phyloP scores from a whole-genome alignment of 2,113 vertebrate genomes.

The Melanerpes formicivorus region DNA sequence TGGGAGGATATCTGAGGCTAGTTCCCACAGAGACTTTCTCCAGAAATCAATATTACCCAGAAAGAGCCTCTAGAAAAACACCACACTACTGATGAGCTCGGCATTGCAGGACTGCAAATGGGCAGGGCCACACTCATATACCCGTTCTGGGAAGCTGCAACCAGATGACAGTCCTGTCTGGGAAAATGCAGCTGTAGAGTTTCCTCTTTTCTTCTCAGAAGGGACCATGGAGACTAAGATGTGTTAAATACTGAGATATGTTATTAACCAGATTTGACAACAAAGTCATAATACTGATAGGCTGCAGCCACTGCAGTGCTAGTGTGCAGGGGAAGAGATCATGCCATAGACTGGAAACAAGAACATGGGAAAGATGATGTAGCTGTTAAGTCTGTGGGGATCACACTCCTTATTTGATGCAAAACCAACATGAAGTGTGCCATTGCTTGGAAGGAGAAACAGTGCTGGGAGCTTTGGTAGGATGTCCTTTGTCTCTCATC shows the following conservation, averaged over 20 bases:
- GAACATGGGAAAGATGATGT: neutral
- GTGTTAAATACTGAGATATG: neutral
- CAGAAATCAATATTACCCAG: neutral
- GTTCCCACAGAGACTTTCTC: neutral
- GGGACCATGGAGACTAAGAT: neutral
- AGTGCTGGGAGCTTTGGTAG: neutral
- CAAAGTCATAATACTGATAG: accelerated
- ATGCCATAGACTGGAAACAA: neutral
- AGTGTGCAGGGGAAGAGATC: neutral
- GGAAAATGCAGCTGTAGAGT: neutral
- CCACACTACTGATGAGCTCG: neutral
- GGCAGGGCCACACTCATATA: accelerated
- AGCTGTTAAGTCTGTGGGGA: neutral
- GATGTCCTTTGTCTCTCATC: neutral
- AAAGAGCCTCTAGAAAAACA: neutral
- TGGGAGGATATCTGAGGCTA: neutral
- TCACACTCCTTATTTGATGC: neutral
- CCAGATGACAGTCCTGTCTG: neutral
- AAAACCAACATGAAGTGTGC: neutral
- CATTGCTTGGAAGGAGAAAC: neutral
- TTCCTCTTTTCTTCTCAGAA: neutral
- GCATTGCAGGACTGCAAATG: neutral
- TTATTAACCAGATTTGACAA: neutral
- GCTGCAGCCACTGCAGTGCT: neutral
- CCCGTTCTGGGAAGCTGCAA: neutral